Evolutionary conservation across 2,113 vertebrate species (phyloP).

Genomic region (Indicator indicator): DNA sequence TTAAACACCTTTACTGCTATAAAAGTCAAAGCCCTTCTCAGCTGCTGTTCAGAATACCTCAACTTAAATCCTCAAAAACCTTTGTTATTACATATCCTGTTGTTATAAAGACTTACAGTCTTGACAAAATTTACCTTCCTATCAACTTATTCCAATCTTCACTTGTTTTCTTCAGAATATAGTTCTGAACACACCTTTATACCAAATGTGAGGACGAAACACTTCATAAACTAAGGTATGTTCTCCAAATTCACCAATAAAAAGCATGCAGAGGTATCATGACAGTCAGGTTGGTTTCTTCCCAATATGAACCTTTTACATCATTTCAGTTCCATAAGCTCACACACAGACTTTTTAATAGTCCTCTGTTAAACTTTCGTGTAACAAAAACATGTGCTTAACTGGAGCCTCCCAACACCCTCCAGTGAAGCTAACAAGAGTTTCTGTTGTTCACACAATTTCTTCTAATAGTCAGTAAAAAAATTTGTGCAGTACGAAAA

Average conservation of each 20-base stretch:
- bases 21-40: background rate
- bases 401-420: background rate
- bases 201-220: background rate
- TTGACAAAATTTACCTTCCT: background rate
- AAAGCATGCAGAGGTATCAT: background rate
- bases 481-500: background rate
- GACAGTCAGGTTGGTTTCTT: background rate
- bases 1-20: background rate
- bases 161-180: background rate
- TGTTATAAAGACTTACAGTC: background rate
- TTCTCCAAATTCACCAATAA: background rate
- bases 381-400: background rate
- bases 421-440: background rate
- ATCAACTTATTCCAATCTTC: background rate
- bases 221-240: background rate
- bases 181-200: background rate
- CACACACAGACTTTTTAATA: background rate
- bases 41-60: background rate
- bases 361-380: background rate
- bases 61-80: background rate
- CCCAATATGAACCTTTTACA: background rate
- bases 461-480: background rate
- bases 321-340: background rate
- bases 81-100: background rate
- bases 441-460: rapidly evolving